phyloP scores from a whole-genome alignment of 37 sponge, comb jelly and placozoan genomes.

The Ianthella basta region DNA sequence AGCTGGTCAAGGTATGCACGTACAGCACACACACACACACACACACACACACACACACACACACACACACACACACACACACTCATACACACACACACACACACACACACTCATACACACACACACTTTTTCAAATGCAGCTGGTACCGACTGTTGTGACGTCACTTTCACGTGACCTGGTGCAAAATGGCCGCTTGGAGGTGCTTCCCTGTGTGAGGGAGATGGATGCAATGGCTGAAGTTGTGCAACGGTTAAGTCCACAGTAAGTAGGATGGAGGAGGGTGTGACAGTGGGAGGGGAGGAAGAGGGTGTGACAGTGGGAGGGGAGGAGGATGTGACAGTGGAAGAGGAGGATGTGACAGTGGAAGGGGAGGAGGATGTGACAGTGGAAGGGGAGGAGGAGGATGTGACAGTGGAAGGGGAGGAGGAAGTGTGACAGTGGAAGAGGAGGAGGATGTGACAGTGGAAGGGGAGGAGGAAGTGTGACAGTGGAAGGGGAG shows the following conservation, averaged over 20 bases:
- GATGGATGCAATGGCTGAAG: slow-evolving; percentile 15
- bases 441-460: too few species aligned
- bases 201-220: not conserved
- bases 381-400: too few species aligned
- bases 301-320: too few species aligned
- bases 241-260: not conserved
- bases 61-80: slow-evolving; percentile 9
- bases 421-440: too few species aligned
- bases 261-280: not conserved
- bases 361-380: too few species aligned
- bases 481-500: too few species aligned
- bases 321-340: too few species aligned
- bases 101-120: not conserved
- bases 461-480: too few species aligned
- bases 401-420: too few species aligned
- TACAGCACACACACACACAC: not conserved
- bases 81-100: slow-evolving; percentile 24
- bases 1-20: not conserved
- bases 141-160: slow-evolving; percentile 9
- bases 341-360: too few species aligned
- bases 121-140: not conserved
- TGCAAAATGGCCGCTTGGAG: not conserved
- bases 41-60: slow-evolving; percentile 20
- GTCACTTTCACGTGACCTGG: not conserved
- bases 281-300: too few species aligned